Conservation (phyloP, 2,888 invertebrate genomes). For the Erebia epiphron region DNA sequence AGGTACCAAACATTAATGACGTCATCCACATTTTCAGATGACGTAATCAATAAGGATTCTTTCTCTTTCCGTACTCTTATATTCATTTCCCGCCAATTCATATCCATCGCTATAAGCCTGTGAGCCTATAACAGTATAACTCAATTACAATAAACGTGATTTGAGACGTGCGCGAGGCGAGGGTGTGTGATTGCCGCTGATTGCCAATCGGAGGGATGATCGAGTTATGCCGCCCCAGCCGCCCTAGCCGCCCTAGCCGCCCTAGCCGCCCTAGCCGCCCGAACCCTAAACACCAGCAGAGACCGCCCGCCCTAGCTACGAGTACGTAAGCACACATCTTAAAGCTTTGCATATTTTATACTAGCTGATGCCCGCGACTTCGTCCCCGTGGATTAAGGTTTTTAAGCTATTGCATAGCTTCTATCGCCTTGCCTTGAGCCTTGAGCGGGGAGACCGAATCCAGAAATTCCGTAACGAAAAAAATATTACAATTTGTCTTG, state of each 20-base stretch:
- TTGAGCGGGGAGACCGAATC: too few relatives aligned
- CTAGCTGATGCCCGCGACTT: too few relatives aligned
- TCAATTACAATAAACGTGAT: constrained; percentile 26
- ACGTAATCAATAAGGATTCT: too few relatives aligned
- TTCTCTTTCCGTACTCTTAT: too few relatives aligned
- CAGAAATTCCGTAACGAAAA: too few relatives aligned
- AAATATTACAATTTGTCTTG: too few relatives aligned
- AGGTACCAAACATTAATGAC: not conserved
- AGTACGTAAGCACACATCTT: not conserved
- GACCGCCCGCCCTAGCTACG: constrained; percentile 14
- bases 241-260: constrained; percentile 15
- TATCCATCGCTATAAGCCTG: not conserved
- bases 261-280: constrained; percentile 5
- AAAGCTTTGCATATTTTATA: not conserved
- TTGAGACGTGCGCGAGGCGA: constrained; percentile 10
- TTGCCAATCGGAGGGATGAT: constrained; percentile 53
- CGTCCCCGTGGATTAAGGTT: too few relatives aligned
- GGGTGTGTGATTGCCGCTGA: constrained; percentile 41
- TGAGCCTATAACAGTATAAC: constrained; percentile 20
- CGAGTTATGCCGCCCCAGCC: constrained; percentile 29
- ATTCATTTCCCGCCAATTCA: not conserved
- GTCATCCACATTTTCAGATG: not conserved
- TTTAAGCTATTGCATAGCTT: too few relatives aligned
- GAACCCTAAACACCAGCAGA: not conserved
- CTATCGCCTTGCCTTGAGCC: too few relatives aligned